These are phyloP conservation scores for Seira musarum DNA, from an alignment of 2,888 invertebrate genomes.

Conservation along the genomic window DNA sequence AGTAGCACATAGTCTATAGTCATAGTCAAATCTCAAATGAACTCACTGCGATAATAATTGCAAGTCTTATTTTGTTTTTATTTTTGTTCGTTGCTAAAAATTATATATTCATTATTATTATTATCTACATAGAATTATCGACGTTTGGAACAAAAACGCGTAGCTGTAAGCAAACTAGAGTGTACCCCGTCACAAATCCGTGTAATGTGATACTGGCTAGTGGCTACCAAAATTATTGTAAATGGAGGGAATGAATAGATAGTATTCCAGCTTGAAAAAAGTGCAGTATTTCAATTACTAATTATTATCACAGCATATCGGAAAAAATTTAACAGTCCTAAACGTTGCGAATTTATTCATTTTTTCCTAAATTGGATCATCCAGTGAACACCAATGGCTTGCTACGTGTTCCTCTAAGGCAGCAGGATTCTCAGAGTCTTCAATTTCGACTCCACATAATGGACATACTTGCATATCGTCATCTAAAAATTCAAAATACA, in stretches of 20 bases:
- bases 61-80: no score
- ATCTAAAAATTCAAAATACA: constrained; percentile 54
- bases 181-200: constrained; percentile 41
- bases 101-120: no score
- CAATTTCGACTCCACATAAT: constrained; percentile 68
- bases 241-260: constrained; percentile 61
- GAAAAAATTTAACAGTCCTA: constrained; percentile 46
- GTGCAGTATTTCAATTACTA: constrained; percentile 41
- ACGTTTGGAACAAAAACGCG: no score
- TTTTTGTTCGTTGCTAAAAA: constrained; percentile 8
- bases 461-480: constrained; percentile 69
- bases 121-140: no score
- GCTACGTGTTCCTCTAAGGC: constrained; percentile 69
- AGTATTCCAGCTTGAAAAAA: constrained; percentile 51
- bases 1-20: no score
- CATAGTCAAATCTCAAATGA: no score
- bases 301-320: constrained; percentile 59
- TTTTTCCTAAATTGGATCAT: constrained; percentile 53
- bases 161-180: constrained; percentile 4
- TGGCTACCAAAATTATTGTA: constrained; percentile 11
- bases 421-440: constrained; percentile 65
- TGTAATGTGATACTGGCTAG: constrained; percentile 53
- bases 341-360: constrained; percentile 36
- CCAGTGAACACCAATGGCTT: constrained; percentile 67
- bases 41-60: no score